phyloP scores from a whole-genome alignment of 2,113 vertebrate species.

The Limanda limanda region DNA sequence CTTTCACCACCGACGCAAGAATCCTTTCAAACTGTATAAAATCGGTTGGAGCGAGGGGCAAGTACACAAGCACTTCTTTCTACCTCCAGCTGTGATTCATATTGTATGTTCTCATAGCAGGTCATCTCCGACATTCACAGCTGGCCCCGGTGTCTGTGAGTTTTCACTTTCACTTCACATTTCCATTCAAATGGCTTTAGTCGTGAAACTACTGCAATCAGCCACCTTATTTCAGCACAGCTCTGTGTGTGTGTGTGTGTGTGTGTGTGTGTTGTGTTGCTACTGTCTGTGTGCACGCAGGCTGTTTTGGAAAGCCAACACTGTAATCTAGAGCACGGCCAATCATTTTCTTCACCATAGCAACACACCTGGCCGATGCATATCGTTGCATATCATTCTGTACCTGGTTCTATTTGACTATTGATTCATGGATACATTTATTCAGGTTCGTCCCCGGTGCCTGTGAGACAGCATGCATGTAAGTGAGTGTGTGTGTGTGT shows the following conservation, averaged over 20 bases:
- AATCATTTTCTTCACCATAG: slow-evolving; percentile 74
- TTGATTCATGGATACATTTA: slow-evolving; percentile 9
- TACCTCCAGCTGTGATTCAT: slow-evolving; percentile 39
- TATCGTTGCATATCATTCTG: slow-evolving; percentile 58
- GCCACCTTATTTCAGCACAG: slow-evolving; percentile 69
- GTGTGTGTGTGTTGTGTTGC: slow-evolving; percentile 28
- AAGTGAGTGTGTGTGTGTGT: too few relatives aligned
- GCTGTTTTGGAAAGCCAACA: slow-evolving; percentile 59
- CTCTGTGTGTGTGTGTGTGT: slow-evolving; percentile 15
- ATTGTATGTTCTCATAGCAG: slow-evolving; percentile 40
- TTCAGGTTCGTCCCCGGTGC: slow-evolving; percentile 10
- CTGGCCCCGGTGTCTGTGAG: slow-evolving; percentile 63
- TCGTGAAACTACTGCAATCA: slow-evolving; percentile 74
- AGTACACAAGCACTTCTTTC: background rate
- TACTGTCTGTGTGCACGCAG: slow-evolving; percentile 39
- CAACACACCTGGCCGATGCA: slow-evolving; percentile 74
- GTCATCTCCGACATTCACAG: slow-evolving; percentile 62
- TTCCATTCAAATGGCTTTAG: slow-evolving; percentile 79
- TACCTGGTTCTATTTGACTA: background rate
- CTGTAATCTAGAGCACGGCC: slow-evolving; percentile 60
- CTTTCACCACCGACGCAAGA: too few relatives aligned
- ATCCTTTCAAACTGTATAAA: too few relatives aligned
- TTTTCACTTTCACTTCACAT: slow-evolving; percentile 69
- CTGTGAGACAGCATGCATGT: too few relatives aligned
- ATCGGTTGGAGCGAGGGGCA: too few relatives aligned